Conservation (phyloP, 2,113 vertebrate genomes). For the Numida meleagris region DNA sequence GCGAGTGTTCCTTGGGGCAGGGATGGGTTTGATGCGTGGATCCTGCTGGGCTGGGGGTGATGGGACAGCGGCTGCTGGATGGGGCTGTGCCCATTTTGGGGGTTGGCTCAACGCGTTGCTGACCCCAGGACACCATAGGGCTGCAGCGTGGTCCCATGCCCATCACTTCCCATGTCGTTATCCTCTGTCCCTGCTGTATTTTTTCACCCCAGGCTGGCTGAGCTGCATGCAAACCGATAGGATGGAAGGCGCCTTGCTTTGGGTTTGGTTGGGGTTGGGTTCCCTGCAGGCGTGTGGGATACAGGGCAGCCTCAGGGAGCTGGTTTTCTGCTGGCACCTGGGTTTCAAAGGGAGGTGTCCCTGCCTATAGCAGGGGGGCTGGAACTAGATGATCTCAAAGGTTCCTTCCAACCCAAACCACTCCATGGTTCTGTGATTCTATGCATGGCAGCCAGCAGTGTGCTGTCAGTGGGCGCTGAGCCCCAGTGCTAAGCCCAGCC, state of each 20-base stretch:
- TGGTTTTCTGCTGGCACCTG: background rate
- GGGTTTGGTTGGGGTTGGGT: background rate
- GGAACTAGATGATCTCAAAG: too few relatives aligned
- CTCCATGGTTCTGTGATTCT: too few relatives aligned
- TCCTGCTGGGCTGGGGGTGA: rapidly evolving
- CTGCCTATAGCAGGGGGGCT: too few relatives aligned
- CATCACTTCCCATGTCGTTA: rapidly evolving
- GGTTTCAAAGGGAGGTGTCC: background rate
- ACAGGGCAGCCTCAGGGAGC: background rate
- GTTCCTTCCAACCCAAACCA: too few relatives aligned
- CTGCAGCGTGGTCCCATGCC: background rate
- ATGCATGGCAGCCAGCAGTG: rapidly evolving
- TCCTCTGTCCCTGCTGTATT: rapidly evolving
- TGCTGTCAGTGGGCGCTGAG: background rate
- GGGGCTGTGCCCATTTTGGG: background rate
- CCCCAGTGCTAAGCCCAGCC: background rate
- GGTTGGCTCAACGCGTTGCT: background rate
- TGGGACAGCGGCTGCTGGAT: too few relatives aligned
- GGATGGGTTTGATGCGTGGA: rapidly evolving
- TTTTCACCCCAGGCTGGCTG: background rate
- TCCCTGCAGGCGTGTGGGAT: background rate
- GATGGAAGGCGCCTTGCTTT: background rate
- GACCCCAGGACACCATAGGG: rapidly evolving
- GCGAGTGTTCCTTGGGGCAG: background rate
- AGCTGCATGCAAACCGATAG: background rate